Conservation (phyloP, 2,888 invertebrate species). For the Oscheius onirici region DNA sequence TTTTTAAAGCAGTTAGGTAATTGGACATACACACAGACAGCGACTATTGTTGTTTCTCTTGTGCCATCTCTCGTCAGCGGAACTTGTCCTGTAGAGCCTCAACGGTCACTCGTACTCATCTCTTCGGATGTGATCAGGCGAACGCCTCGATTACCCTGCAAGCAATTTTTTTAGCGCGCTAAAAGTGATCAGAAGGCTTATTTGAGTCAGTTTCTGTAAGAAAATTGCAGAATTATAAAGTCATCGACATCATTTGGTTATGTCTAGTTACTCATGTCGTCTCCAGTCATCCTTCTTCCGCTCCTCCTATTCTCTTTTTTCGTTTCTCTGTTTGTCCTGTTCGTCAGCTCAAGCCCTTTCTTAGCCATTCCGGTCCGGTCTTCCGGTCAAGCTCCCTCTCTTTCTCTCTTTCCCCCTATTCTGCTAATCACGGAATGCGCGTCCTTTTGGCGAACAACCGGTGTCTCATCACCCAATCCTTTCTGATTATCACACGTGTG, state of each 20-base stretch:
- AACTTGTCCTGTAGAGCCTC: too few species aligned
- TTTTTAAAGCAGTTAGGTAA: too few species aligned
- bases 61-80: too few species aligned
- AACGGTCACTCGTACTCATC: too few species aligned
- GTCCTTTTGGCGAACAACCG: constrained; percentile 3
- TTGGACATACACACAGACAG: too few species aligned
- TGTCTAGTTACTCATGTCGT: constrained; percentile 1
- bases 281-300: background rate
- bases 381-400: background rate
- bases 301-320: background rate
- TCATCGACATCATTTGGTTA: background rate
- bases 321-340: constrained; percentile 17
- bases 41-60: too few species aligned
- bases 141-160: too few species aligned
- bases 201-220: too few species aligned
- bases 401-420: background rate
- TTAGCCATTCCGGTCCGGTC: constrained; percentile 12
- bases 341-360: constrained; percentile 24
- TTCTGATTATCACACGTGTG: constrained; percentile 26
- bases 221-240: too few species aligned
- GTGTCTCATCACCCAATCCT: constrained; percentile 13
- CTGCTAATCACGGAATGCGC: background rate
- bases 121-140: too few species aligned
- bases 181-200: too few species aligned
- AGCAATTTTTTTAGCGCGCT: too few species aligned